Evolutionary conservation across 2,888 invertebrate species (phyloP).

Genomic region (Amiota communis): DNA sequence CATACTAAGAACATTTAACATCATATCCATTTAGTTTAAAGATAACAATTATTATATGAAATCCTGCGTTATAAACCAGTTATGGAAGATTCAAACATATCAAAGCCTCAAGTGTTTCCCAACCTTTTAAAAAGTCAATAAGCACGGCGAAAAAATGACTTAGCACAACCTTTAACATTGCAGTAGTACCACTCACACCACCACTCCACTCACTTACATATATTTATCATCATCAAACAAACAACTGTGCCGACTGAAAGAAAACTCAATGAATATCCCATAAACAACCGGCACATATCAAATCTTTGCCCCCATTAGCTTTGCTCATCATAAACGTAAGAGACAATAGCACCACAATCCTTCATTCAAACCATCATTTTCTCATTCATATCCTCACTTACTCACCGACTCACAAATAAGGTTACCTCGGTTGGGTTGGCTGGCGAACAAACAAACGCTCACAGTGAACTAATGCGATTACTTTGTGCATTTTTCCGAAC

Average conservation of each 20-base stretch:
- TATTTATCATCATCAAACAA: not conserved
- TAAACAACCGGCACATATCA: constrained; percentile 10
- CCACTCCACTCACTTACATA: constrained; percentile 13
- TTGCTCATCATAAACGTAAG: constrained; percentile 30
- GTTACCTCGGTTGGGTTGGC: no score
- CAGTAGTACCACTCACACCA: constrained; percentile 13
- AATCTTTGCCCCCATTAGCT: not conserved
- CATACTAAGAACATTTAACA: not conserved
- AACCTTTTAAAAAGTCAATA: constrained; percentile 46
- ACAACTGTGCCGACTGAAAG: not conserved
- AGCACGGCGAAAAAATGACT: constrained; percentile 57
- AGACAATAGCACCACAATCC: constrained; percentile 1
- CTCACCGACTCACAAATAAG: no score
- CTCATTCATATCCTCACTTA: no score
- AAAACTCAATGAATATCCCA: not conserved
- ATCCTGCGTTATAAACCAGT: constrained; percentile 27
- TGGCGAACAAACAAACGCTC: not conserved
- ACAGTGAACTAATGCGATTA: constrained; percentile 50
- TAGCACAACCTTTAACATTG: constrained; percentile 45
- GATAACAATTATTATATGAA: constrained; percentile 41
- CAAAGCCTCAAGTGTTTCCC: constrained; percentile 50
- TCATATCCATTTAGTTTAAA: not conserved
- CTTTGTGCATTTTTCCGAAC: constrained; percentile 60
- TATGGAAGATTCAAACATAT: no score
- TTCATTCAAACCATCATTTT: no score